Evolutionary conservation across 2,888 invertebrate species (phyloP), one percentile per base, ranked within the genome.

Genomic region (Maniola hyperantus): DNA sequence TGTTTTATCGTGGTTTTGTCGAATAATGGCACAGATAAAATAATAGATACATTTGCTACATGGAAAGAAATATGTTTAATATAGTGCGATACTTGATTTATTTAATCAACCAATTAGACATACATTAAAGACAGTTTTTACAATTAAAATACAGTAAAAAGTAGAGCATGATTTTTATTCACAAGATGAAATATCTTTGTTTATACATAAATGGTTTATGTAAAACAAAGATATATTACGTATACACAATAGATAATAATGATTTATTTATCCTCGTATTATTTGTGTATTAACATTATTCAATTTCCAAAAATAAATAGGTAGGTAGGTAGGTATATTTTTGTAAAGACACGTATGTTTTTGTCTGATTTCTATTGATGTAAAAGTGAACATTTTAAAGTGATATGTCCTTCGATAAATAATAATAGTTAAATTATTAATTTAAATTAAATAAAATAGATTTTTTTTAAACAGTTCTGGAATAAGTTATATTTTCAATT

Each of bases 401-500:
- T 65, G 65, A 59, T 65, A 65, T 59, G 65, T 65, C 39, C 15
- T 59, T 59, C 13, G 39, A 50, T 34, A 44, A 50, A 53, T 34
- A 65, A 59, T 26, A 26, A 26, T 26, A 26, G 26, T 26, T 58
- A 64, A 63, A 44, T 42, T 13, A 42, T 13, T 11, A 44, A 15
- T 13, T 13, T 20, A 36, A 46, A 54, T 6, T 10, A 39, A 46
- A 55, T 13, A 6, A 15, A 8, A 18, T 18, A n/a, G 11, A 8
- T 61, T 61, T 26, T 26, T 60, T 11, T 20, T 13, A 50, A 62
- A 53, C 42, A 42, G 50, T 63, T 46, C 11, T 39, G 44, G 66
- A 68, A 66, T 71, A 53, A 62, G 48, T 44, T 62, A 64, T 36
- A 59, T 55, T 64, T 18, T 66, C 33, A 39, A 34, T 62, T 60